phyloP scores from a whole-genome alignment of 2,797 vertebrate species.

The Sebastes diploproa region DNA sequence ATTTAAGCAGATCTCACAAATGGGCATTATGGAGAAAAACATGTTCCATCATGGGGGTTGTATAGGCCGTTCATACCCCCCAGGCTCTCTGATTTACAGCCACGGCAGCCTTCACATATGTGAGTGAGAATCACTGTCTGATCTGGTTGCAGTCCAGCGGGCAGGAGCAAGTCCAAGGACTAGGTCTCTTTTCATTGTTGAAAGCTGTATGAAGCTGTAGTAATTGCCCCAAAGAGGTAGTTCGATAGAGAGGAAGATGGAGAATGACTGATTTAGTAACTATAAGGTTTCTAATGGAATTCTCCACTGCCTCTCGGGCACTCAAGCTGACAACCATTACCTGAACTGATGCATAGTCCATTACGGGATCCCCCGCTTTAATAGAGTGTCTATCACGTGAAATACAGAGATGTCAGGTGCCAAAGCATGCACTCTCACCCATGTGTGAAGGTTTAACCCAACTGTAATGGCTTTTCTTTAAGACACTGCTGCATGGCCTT shows the following conservation, averaged over 20 bases:
- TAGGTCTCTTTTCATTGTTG: slow-evolving; percentile 40
- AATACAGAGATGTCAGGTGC: slow-evolving; percentile 92
- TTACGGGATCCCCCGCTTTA: slow-evolving; percentile 88
- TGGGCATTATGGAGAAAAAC: slow-evolving; percentile 41
- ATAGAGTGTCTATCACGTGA: slow-evolving; percentile 94
- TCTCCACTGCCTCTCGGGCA: slow-evolving; percentile 86
- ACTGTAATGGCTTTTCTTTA: slow-evolving; percentile 58
- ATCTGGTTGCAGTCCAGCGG: slow-evolving; percentile 33
- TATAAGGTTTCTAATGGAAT: slow-evolving; percentile 91
- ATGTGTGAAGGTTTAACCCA: slow-evolving; percentile 73
- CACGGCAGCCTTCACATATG: slow-evolving; percentile 17
- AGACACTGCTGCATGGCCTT: slow-evolving; percentile 26
- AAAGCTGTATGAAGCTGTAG: slow-evolving; percentile 70
- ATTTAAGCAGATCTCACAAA: slow-evolving; percentile 42
- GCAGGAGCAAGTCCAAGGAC: slow-evolving; percentile 56
- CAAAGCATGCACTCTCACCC: slow-evolving; percentile 67
- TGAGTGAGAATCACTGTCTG: slow-evolving; percentile 53
- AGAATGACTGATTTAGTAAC: slow-evolving; percentile 82
- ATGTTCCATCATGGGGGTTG: slow-evolving; percentile 35
- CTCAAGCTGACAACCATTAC: slow-evolving; percentile 92
- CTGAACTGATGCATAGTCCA: slow-evolving; percentile 93
- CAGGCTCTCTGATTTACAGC: slow-evolving; percentile 44
- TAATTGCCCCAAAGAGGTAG: slow-evolving; percentile 82
- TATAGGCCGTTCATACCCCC: neutral
- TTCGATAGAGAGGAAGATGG: slow-evolving; percentile 82